Evolutionary conservation across 1,140 invertebrate genomes (phyloP), one percentile per base, ranked within the genome.

Genomic region (Drosophila nikananu): DNA sequence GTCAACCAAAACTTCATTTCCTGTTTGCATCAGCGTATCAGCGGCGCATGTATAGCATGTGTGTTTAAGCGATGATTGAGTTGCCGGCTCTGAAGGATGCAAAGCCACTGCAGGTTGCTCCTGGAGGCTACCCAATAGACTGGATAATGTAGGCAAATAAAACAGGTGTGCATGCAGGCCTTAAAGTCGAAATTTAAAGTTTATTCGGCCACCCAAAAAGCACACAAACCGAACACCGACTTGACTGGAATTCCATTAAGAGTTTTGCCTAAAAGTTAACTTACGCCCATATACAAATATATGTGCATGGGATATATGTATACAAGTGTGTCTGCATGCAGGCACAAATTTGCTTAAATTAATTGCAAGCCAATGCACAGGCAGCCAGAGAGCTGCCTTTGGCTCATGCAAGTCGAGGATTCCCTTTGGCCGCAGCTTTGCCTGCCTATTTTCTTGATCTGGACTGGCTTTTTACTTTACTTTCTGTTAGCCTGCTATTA

Each of bases 61-160:
- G 68, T 44, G 17, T 30, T 60, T 35, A 61, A 35, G 70, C 39
- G 44, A 74, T 61, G 68, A 74, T 74, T 73, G 52, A 73, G 70
- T 73, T 72, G 72, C 52, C 58, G 39, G 21, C 23, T 27, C 35
- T 57, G 51, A 41, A 57, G 57, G 64, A 51, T 44, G 51, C 7
- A 32, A 54, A 58, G 46, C 27, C 2, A 48, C 27, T 55, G 49
- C 48, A 54, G 41, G 19, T 30, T 6, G 23, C 41, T 48, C 27
- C 27, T 19, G 54, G 67, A 59, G 74, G 62, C 68, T 74, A 52
- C 54, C 77, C 86, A 90, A 89, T 89, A 79, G 84, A 89, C 86
- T 80, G 84, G 63, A 89, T 89, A 90, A 89, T 89, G 71, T 81
- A 77, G 58, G 78, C 81, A 89, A 89, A 89, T 89, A 84, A 90